These are phyloP conservation scores for Episyrphus balteatus DNA, from an alignment of 1,140 invertebrate species.

Conservation along the genomic window DNA sequence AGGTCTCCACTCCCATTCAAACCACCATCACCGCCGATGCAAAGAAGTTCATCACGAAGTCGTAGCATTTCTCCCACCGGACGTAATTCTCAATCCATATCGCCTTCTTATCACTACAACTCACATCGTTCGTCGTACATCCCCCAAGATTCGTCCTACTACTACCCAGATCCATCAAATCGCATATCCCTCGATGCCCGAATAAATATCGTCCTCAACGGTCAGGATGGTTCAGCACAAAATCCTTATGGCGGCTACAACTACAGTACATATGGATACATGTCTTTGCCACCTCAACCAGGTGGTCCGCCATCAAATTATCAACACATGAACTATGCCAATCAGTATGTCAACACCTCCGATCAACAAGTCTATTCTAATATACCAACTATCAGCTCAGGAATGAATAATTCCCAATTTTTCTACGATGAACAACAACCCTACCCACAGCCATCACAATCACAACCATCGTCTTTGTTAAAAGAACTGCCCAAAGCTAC, in stretches of 20 bases:
- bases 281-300: constrained; percentile 9
- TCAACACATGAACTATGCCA: constrained; percentile 14
- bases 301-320: constrained; percentile 6
- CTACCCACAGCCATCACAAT: neutral
- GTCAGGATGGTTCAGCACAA: constrained; percentile 1
- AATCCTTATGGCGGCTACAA: constrained; percentile 15
- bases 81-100: neutral
- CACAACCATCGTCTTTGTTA: constrained; percentile 6
- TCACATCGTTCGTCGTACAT: constrained; percentile 3
- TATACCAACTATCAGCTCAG: constrained; percentile 1
- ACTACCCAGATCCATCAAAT: constrained; percentile 4
- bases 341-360: constrained; percentile 13
- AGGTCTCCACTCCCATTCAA: constrained; percentile 30
- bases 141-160: constrained; percentile 11
- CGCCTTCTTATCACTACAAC: neutral
- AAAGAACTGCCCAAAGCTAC: constrained; percentile 16
- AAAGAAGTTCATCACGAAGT: constrained; percentile 17
- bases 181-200: constrained; percentile 7
- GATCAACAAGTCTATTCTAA: constrained; percentile 4
- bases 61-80: neutral
- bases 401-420: too few relatives aligned
- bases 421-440: neutral
- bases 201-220: constrained; percentile 10
- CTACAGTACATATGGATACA: constrained; percentile 20
- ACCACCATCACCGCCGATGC: constrained; percentile 32